These are phyloP conservation scores for Bufo gargarizans DNA, from an alignment of 2,113 vertebrate species.

Conservation along the genomic window DNA sequence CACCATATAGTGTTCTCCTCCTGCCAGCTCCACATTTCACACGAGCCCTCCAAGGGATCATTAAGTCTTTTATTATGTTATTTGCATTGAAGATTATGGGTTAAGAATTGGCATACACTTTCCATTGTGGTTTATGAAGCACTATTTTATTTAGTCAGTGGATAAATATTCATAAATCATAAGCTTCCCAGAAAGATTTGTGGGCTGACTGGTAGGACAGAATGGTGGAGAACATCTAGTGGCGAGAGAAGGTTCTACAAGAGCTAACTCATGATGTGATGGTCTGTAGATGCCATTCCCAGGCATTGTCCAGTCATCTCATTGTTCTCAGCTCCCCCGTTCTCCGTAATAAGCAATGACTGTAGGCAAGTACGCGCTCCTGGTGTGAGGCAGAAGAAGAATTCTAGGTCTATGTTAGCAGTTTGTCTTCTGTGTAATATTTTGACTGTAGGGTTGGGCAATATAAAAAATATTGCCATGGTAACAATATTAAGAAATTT, in stretches of 20 bases:
- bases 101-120: neutral
- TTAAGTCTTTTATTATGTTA: neutral
- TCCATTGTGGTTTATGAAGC: neutral
- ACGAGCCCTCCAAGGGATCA: neutral
- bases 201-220: neutral
- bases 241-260: neutral
- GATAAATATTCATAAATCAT: neutral
- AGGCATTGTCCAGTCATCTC: neutral
- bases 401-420: no score
- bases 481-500: no score
- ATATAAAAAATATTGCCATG: no score
- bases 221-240: neutral
- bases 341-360: neutral
- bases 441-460: no score
- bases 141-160: neutral
- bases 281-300: neutral
- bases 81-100: neutral
- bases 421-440: no score
- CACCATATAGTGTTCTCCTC: no score
- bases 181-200: neutral
- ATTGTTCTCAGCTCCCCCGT: neutral
- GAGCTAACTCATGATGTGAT: neutral
- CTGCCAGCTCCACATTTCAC: no score
- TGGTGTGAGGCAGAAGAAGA: no score
- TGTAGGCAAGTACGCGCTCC: neutral